phyloP scores from a whole-genome alignment of 2,888 invertebrate genomes.

The Drosophila recens region DNA sequence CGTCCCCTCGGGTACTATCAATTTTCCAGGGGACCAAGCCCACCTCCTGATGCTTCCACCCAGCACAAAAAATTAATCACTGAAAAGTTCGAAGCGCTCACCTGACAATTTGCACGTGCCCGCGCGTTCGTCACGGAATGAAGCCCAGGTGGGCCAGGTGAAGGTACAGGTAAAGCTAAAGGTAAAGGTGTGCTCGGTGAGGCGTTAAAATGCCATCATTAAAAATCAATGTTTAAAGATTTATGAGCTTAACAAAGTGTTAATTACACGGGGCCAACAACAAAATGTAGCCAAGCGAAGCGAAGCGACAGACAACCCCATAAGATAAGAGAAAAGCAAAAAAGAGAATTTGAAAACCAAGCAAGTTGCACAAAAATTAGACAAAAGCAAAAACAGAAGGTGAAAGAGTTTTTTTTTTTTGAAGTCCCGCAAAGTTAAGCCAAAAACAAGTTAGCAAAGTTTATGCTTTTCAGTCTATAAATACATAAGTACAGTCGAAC shows the following conservation, averaged over 20 bases:
- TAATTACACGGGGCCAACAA: constrained; percentile 59
- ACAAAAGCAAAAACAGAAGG: constrained; percentile 11
- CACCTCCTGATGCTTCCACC: not conserved
- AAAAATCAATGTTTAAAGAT: constrained; percentile 79
- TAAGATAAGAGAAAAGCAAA: constrained; percentile 6
- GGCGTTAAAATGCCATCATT: constrained; percentile 71
- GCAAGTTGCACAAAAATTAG: constrained; percentile 4
- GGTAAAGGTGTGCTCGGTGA: constrained; percentile 47
- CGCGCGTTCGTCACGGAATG: constrained; percentile 25
- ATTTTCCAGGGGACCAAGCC: constrained; percentile 23
- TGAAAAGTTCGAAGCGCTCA: constrained; percentile 38
- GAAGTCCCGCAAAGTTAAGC: constrained; percentile 12
- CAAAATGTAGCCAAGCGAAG: constrained; percentile 24
- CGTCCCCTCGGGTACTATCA: constrained; percentile 31
- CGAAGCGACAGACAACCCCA: constrained; percentile 6
- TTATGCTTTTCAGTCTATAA: not conserved
- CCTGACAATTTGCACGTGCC: constrained; percentile 57
- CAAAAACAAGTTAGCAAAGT: constrained; percentile 22
- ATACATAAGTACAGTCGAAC: no score
- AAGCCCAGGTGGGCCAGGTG: constrained; percentile 26
- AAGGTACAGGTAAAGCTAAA: not conserved
- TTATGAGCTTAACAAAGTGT: constrained; percentile 77
- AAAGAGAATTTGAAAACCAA: constrained; percentile 3
- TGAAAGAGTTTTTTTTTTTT: constrained; percentile 20
- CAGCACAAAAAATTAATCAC: constrained; percentile 35